phyloP scores from a whole-genome alignment of 1,140 invertebrate species.

The Apis cerana region DNA sequence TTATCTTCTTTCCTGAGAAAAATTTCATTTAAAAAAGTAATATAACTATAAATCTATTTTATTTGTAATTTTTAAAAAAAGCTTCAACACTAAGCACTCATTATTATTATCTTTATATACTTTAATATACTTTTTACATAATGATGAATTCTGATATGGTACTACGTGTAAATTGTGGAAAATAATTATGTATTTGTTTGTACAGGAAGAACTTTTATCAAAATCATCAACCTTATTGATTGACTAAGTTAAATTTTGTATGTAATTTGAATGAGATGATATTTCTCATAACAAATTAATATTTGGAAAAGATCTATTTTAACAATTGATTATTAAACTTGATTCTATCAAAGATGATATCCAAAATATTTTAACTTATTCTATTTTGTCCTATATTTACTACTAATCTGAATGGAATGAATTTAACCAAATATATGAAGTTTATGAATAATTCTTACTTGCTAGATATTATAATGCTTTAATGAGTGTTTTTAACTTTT shows the following conservation, averaged over 20 bases:
- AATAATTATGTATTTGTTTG: conserved; percentile 49
- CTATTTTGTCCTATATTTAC: conserved; percentile 49
- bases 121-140: conserved; percentile 18
- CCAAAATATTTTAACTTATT: conserved; percentile 53
- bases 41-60: neutral
- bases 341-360: conserved; percentile 51
- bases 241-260: conserved; percentile 47
- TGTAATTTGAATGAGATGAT: conserved; percentile 24
- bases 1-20: neutral
- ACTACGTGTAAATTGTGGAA: conserved; percentile 49
- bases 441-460: conserved; percentile 16
- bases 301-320: conserved; percentile 33
- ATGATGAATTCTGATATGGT: conserved; percentile 44
- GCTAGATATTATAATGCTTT: conserved; percentile 18
- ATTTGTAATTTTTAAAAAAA: neutral
- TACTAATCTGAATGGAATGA: conserved; percentile 36
- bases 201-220: conserved; percentile 51
- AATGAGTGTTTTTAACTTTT: conserved; percentile 14
- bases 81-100: conserved; percentile 4
- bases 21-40: conserved; percentile 12
- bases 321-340: conserved; percentile 44
- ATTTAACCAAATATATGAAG: conserved; percentile 18
- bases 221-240: conserved; percentile 51
- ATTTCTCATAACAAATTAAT: conserved; percentile 35
- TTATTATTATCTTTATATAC: conserved; percentile 8